phyloP scores from a whole-genome alignment of 2,888 invertebrate species.

The Drosophila flavopinicola region DNA sequence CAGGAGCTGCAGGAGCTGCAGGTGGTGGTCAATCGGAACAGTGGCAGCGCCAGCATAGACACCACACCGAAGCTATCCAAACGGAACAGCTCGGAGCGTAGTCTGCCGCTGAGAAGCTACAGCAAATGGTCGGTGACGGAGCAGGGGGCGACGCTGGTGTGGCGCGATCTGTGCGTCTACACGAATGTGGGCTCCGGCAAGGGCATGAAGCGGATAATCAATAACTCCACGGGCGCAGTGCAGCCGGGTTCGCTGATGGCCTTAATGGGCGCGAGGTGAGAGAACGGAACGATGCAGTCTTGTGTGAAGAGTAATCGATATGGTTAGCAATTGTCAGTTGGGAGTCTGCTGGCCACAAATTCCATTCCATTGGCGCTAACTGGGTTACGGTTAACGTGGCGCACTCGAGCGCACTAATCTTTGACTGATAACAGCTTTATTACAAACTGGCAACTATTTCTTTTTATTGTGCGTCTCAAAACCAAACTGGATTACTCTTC shows the following conservation, averaged over 20 bases:
- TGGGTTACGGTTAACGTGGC: conserved; percentile 38
- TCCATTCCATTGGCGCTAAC: conserved; percentile 26
- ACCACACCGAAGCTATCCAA: conserved; percentile 72
- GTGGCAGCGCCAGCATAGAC: conserved; percentile 45
- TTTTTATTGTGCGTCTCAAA: not conserved
- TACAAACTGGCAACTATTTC: conserved; percentile 3
- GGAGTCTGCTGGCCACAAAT: conserved; percentile 13
- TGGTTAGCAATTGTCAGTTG: conserved; percentile 15
- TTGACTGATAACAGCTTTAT: conserved; percentile 33
- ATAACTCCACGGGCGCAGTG: conserved; percentile 92
- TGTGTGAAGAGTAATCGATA: conserved; percentile 36
- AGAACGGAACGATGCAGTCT: too few species aligned
- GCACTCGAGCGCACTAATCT: conserved; percentile 27
- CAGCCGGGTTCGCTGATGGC: conserved; percentile 93
- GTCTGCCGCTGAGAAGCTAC: conserved; percentile 84
- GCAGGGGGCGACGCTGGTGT: conserved; percentile 90
- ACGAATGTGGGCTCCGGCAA: conserved; percentile 84
- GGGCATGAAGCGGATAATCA: conserved; percentile 89
- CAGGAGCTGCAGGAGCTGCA: conserved; percentile 64
- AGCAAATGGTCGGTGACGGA: conserved; percentile 86
- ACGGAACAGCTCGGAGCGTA: conserved; percentile 82
- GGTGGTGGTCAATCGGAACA: conserved; percentile 35
- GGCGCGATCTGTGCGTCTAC: conserved; percentile 92
- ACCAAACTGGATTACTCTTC: conserved; percentile 5
- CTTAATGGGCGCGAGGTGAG: conserved; percentile 93